Percentiles rank a stretch among this genome's conserved stretches.
Evolutionary conservation across 2,113 vertebrate genomes (phyloP).

Genomic region (Balaenoptera acutorostrata): DNA sequence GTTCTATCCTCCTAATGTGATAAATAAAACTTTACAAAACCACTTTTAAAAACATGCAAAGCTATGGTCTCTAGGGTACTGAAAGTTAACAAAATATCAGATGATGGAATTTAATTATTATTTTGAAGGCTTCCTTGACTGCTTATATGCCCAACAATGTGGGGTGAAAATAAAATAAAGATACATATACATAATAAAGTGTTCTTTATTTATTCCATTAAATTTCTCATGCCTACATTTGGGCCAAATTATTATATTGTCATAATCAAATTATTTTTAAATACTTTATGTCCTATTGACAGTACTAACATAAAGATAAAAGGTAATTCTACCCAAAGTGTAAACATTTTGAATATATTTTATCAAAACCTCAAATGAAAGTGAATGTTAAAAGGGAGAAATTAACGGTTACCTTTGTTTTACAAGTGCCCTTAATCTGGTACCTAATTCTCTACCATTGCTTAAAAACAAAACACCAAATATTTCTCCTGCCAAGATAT

Average conservation of each 20-base stretch:
- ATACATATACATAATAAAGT: neutral
- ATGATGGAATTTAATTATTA: neutral
- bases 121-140: neutral
- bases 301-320: neutral
- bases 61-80: neutral
- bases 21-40: neutral
- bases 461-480: neutral
- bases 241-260: neutral
- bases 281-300: neutral
- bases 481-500: too few species aligned
- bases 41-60: neutral
- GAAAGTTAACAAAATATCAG: neutral
- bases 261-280: neutral
- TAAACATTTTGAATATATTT: neutral
- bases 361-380: neutral
- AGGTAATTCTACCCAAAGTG: neutral
- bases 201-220: neutral
- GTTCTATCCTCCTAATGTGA: neutral
- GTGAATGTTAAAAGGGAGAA: neutral
- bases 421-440: neutral
- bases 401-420: neutral
- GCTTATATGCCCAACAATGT: neutral
- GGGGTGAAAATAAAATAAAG: neutral
- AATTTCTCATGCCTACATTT: neutral
- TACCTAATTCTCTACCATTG: neutral